A percentile compares a stretch with the other conserved stretches of the same genome.
phyloP scores from a whole-genome alignment of 92 coral and sea anemone species.

The Zoanthus solanderi region DNA sequence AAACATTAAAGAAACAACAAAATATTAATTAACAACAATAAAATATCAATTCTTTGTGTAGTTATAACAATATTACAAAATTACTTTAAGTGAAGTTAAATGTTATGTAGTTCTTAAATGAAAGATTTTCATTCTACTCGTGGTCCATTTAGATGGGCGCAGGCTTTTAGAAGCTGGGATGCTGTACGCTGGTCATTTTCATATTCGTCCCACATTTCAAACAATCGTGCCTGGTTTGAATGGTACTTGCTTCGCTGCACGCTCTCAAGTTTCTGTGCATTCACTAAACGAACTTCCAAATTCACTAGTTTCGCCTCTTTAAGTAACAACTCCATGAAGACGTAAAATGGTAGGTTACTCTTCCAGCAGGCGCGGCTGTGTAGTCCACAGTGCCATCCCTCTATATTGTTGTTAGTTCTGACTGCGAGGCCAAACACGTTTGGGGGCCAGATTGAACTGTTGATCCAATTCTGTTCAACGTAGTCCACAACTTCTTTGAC shows the following conservation, averaged over 20 bases:
- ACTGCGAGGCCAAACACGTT: constrained; percentile 30
- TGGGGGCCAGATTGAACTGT: constrained; percentile 46
- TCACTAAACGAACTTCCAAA: neutral
- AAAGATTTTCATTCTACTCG: neutral
- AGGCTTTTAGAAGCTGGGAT: neutral
- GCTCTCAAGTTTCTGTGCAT: neutral
- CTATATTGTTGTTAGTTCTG: constrained; percentile 50
- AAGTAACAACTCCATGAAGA: neutral
- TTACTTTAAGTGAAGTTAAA: neutral
- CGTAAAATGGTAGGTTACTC: neutral
- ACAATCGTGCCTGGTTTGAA: neutral
- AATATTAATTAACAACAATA: neutral
- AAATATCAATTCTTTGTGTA: neutral
- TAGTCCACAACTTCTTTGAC: constrained; percentile 45
- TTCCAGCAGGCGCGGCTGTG: constrained; percentile 45
- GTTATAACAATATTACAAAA: neutral
- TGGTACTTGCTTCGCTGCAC: neutral
- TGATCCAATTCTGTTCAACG: constrained; percentile 36
- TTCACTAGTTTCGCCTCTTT: neutral
- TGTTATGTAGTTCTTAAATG: neutral
- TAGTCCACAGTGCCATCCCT: constrained; percentile 29
- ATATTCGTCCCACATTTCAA: neutral
- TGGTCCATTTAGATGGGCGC: neutral
- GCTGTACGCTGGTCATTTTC: neutral
- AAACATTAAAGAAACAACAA: neutral